Percentiles rank a stretch among this genome's conserved stretches.
Evolutionary conservation across 2,888 invertebrate species (phyloP).

Genomic region (Leptinotarsa haldemani): DNA sequence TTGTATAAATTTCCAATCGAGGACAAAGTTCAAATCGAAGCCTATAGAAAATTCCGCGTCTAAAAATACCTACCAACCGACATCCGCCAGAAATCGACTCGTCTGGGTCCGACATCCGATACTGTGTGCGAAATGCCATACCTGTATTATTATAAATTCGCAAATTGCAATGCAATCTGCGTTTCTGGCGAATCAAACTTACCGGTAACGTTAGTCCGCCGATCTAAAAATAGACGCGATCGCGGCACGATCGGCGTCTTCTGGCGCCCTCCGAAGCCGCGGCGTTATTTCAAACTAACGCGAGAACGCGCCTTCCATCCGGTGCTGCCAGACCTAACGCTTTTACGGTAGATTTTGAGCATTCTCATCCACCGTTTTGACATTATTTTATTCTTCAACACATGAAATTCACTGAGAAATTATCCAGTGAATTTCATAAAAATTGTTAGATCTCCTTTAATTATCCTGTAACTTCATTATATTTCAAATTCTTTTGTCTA

Average conservation of each 20-base stretch:
- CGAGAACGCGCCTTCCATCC: slow-evolving; percentile 13
- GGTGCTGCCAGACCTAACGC: neutral
- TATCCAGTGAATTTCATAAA: too few species aligned
- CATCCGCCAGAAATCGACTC: slow-evolving; percentile 6
- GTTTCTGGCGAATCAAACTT: slow-evolving; percentile 40
- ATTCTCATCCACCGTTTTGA: too few species aligned
- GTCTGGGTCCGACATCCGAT: slow-evolving; percentile 11
- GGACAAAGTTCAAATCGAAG: neutral
- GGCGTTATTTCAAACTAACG: slow-evolving; percentile 49
- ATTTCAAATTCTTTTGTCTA: too few species aligned
- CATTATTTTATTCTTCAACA: too few species aligned
- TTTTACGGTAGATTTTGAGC: too few species aligned
- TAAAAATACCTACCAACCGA: neutral
- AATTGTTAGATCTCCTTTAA: too few species aligned
- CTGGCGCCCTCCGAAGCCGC: slow-evolving; percentile 50
- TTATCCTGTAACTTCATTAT: too few species aligned
- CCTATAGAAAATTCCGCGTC: neutral
- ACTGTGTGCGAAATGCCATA: slow-evolving; percentile 10
- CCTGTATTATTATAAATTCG: slow-evolving; percentile 18
- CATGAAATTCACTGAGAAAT: too few species aligned
- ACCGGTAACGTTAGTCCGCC: slow-evolving; percentile 55
- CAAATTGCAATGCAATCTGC: slow-evolving; percentile 21
- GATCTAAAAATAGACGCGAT: slow-evolving; percentile 59
- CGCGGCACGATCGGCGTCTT: slow-evolving; percentile 32
- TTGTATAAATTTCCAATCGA: too few species aligned